Evolutionary conservation across 2,113 vertebrate species (phyloP).

Genomic region (Oxyruncus cristatus): DNA sequence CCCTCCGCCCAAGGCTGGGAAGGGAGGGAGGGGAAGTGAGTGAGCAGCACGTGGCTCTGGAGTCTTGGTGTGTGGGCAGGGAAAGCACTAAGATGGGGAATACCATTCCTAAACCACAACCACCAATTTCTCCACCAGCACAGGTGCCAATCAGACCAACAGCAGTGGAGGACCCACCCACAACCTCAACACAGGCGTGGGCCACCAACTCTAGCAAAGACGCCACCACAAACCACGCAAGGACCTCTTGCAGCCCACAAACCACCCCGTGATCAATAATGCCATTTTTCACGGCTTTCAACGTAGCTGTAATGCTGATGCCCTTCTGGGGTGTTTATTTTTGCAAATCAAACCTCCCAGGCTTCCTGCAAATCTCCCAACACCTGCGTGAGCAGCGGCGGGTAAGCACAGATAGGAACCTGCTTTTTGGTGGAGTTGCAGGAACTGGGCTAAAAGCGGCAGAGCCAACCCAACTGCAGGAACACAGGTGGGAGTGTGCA

Average conservation of each 20-base stretch:
- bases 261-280: fast-evolving
- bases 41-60: fast-evolving
- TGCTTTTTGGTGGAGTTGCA: not conserved
- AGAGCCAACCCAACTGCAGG: not conserved
- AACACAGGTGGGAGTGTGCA: fast-evolving
- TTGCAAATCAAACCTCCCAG: not conserved
- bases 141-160: not conserved
- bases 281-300: not conserved
- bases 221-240: not conserved
- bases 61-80: not conserved
- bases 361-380: not conserved
- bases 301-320: not conserved
- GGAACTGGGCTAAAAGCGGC: not conserved
- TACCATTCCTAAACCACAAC: fast-evolving
- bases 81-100: not conserved
- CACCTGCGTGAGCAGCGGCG: fast-evolving
- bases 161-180: not conserved
- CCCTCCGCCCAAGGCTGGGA: not conserved
- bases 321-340: not conserved
- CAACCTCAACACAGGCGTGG: fast-evolving
- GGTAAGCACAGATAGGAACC: not conserved
- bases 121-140: not conserved
- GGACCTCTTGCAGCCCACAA: not conserved
- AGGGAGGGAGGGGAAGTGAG: not conserved
- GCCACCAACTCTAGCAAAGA: too few species aligned